Conservation (phyloP, 2,888 invertebrate genomes). For the Stenichneumon culpator region DNA sequence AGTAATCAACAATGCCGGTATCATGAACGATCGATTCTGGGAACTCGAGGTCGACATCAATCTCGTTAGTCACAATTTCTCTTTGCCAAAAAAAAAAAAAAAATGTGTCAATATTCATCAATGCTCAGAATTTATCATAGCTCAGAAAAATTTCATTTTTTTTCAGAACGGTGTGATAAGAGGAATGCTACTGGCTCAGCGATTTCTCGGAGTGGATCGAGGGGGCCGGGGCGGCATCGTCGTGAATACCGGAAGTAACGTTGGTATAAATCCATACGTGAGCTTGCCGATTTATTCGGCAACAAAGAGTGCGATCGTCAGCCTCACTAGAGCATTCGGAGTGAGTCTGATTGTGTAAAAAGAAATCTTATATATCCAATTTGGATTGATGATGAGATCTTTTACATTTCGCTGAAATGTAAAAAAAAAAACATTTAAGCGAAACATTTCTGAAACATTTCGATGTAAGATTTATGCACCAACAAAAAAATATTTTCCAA, state of each 20-base stretch:
- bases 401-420: no score
- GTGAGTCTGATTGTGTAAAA: constrained; percentile 84
- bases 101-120: no score
- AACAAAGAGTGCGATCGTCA: constrained; percentile 92
- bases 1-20: constrained; percentile 93
- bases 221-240: constrained; percentile 92
- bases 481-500: not conserved
- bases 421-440: no score
- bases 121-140: not conserved
- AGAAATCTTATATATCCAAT: no score
- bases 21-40: constrained; percentile 92
- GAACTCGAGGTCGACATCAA: constrained; percentile 92
- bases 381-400: no score
- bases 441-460: no score
- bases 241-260: constrained; percentile 91
- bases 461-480: no score
- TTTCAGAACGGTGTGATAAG: constrained; percentile 91
- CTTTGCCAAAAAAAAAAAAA: no score
- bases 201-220: constrained; percentile 91
- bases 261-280: constrained; percentile 89
- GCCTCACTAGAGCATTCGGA: constrained; percentile 91
- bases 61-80: constrained; percentile 86
- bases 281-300: constrained; percentile 92
- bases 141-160: not conserved
- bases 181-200: constrained; percentile 90